These are phyloP conservation scores for Gambusia holbrooki DNA, from an alignment of 2,113 vertebrate genomes.

Conservation along the genomic window DNA sequence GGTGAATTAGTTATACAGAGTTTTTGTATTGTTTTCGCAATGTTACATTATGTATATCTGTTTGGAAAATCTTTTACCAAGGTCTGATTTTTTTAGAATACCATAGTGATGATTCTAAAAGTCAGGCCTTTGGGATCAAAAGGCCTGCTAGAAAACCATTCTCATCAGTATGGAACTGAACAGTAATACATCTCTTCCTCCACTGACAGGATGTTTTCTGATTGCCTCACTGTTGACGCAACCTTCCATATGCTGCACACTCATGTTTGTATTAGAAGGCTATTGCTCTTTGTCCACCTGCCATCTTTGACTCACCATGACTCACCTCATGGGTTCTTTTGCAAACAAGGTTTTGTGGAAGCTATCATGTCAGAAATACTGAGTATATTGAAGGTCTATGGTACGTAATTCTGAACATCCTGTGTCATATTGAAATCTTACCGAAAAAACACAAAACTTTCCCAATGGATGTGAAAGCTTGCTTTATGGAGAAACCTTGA, in stretches of 20 bases:
- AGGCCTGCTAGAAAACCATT: not conserved
- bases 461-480: not conserved
- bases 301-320: not conserved
- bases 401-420: not conserved
- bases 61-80: not conserved
- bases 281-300: conserved; percentile 1
- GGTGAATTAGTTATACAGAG: too few species aligned
- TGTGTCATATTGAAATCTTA: not conserved
- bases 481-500: not conserved
- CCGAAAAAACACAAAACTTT: not conserved
- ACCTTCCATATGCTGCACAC: conserved; percentile 1
- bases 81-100: not conserved
- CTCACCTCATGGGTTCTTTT: not conserved
- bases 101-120: too few species aligned
- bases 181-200: not conserved
- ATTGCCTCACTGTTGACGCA: conserved; percentile 15
- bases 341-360: conserved; percentile 14
- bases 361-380: not conserved
- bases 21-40: not conserved
- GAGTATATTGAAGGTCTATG: not conserved
- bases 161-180: not conserved
- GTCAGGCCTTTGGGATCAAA: not conserved
- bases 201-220: conserved; percentile 1
- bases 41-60: not conserved
- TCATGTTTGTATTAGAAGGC: conserved; percentile 9